Evolutionary conservation across 1,140 invertebrate genomes (phyloP).

Genomic region (Drosophila pseudoobscura): DNA sequence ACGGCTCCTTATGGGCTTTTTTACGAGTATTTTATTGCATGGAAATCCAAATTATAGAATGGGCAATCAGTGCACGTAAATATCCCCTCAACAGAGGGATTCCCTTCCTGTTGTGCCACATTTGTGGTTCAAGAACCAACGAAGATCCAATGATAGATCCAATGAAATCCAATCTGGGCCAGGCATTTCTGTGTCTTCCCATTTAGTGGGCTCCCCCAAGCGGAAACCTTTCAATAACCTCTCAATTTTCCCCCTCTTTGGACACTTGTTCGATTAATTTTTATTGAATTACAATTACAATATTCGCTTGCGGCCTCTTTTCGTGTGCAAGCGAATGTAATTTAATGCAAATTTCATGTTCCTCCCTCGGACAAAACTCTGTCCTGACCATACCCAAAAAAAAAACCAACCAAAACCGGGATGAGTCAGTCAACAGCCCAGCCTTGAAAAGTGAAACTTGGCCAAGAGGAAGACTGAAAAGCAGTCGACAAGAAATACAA

Average conservation of each 20-base stretch:
- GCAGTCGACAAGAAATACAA: constrained; percentile 6
- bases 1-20: background rate
- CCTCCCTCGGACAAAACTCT: constrained; percentile 38
- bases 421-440: constrained; percentile 72
- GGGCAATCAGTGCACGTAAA: no score
- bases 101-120: no score
- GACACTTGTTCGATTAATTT: constrained; percentile 43
- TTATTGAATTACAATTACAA: constrained; percentile 43
- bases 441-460: constrained; percentile 67
- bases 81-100: no score
- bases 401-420: constrained; percentile 11
- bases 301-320: constrained; percentile 38
- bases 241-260: constrained; percentile 39
- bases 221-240: constrained; percentile 26
- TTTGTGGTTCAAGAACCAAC: no score
- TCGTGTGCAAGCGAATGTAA: constrained; percentile 35
- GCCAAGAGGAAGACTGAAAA: constrained; percentile 33
- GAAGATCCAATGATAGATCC: no score
- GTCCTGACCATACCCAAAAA: constrained; percentile 55
- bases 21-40: no score
- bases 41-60: no score
- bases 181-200: constrained; percentile 36
- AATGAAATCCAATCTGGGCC: no score
- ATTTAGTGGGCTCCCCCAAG: constrained; percentile 14
- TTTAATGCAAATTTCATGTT: constrained; percentile 47